These are phyloP conservation scores for Acanthaster planci DNA, from an alignment of 35 echinoderm and acorn worm genomes.

Conservation along the genomic window DNA sequence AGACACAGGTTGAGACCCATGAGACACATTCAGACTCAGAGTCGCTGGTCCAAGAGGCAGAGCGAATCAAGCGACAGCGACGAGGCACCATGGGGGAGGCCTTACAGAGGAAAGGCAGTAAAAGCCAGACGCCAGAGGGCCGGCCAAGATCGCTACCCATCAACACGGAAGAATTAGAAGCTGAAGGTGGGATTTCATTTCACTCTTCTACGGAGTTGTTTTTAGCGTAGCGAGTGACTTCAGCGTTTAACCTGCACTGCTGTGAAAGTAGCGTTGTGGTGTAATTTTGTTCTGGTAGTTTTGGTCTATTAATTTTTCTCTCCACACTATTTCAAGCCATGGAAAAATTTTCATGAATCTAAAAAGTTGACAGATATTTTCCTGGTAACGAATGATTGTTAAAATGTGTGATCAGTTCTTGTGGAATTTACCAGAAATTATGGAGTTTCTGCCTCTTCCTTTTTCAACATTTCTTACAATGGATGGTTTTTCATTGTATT, in stretches of 20 bases:
- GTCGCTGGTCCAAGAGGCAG: not conserved
- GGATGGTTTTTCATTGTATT: not conserved
- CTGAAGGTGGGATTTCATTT: not conserved
- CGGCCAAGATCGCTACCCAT: constrained; percentile 11
- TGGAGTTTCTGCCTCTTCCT: too few relatives aligned
- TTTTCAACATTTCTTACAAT: not conserved
- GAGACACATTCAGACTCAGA: constrained; percentile 1
- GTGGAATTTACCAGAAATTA: too few relatives aligned
- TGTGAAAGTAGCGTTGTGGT: too few relatives aligned
- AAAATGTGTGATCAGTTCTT: too few relatives aligned
- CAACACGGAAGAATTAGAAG: not conserved
- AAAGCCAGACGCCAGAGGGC: not conserved
- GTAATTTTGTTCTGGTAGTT: too few relatives aligned
- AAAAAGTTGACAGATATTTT: too few relatives aligned
- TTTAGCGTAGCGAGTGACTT: too few relatives aligned
- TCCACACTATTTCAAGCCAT: too few relatives aligned
- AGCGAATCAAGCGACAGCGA: constrained; percentile 12
- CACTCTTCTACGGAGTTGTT: not conserved
- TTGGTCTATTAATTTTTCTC: too few relatives aligned
- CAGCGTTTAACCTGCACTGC: too few relatives aligned
- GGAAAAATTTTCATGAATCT: too few relatives aligned
- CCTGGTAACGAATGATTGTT: too few relatives aligned
- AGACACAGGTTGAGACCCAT: not conserved
- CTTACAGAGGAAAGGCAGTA: constrained; percentile 18
- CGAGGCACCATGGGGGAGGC: constrained; percentile 1